phyloP scores from a whole-genome alignment of 2,888 invertebrate genomes.

The Stenchaetothrips biformis region DNA sequence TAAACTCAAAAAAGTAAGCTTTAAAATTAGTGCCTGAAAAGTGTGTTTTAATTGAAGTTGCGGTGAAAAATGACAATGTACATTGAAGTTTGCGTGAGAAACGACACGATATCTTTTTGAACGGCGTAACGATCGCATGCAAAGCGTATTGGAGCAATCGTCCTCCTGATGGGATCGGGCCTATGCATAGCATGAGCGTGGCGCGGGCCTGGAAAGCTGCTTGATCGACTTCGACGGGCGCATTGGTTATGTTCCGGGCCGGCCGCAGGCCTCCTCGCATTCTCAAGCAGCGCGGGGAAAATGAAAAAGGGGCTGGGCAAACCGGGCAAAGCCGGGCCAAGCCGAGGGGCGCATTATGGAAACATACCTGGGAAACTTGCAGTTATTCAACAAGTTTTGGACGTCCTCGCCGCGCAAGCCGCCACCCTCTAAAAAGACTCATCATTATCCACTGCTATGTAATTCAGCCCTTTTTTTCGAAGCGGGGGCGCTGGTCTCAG shows the following conservation, averaged over 20 bases:
- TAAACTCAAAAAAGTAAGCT: too few species aligned
- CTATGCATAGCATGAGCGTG: background rate
- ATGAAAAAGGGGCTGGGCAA: too few species aligned
- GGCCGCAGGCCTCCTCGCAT: background rate
- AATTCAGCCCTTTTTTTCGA: background rate
- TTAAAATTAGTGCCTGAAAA: too few species aligned
- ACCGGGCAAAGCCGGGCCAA: too few species aligned
- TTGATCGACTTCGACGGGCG: conserved; percentile 11
- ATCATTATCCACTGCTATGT: too few species aligned
- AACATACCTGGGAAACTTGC: too few species aligned
- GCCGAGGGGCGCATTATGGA: too few species aligned
- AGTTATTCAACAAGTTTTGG: too few species aligned
- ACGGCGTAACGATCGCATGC: background rate
- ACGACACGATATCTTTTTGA: background rate
- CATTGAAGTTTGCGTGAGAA: background rate
- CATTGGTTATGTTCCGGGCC: background rate
- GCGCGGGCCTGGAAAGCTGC: background rate
- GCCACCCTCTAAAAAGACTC: too few species aligned
- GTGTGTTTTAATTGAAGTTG: background rate
- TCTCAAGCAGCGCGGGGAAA: too few species aligned
- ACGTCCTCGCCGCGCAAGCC: too few species aligned
- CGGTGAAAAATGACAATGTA: background rate
- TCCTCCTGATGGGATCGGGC: background rate
- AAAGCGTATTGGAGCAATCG: background rate
- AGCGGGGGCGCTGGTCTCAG: background rate